Base-by-base conservation (phyloP, 2,888 invertebrate genomes). In the Agelastica alni region DNA sequence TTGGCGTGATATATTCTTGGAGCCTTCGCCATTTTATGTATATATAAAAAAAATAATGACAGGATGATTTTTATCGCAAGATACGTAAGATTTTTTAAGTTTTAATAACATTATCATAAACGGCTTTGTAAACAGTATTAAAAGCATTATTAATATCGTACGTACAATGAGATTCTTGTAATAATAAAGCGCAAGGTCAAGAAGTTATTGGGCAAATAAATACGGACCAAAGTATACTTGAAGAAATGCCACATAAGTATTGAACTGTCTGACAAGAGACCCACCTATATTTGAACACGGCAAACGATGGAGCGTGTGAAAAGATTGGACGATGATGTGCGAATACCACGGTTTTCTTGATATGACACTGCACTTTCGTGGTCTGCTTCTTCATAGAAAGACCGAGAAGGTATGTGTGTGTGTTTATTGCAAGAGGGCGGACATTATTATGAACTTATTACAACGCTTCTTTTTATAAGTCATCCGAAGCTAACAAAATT, bases 221-320 rank as follows among this genome's bases (percentile, higher is more conserved):
- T 49, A 61, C 34, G 20, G 52, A 42, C 53, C 42, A 52, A n/a
- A 56, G 57, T 26, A 48, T 55, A 56, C 62, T 64, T 60, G 53
- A 53, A 61, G 45, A 60, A 60, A 67, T 61, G 58, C 62, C 52
- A 64, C 56, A 44, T 13, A 44, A 52, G 65, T 53, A 68, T 70
- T 66, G 62, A 69, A 62, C 65, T 69, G 68, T 70, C 69, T 66
- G 66, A 61, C 64, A 62, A n/a, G 62, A 58, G 68, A 65, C 68
- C 67, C 68, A 69, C 69, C 70, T 67, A 66, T 68, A 67, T 70
- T 70, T 70, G 65, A 65, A 66, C 62, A 64, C 47, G 63, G 60
- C 64, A 61, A n/a, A 65, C 62, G 65, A 59, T 62, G 66, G 61
- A 69, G 65, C 70, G 69, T 69, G 69, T 69, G 70, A 69, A 70